Percentiles rank a stretch among this genome's conserved stretches.
These are phyloP conservation scores for Lutjanus erythropterus DNA, from an alignment of 2,113 vertebrate genomes.

Conservation along the genomic window DNA sequence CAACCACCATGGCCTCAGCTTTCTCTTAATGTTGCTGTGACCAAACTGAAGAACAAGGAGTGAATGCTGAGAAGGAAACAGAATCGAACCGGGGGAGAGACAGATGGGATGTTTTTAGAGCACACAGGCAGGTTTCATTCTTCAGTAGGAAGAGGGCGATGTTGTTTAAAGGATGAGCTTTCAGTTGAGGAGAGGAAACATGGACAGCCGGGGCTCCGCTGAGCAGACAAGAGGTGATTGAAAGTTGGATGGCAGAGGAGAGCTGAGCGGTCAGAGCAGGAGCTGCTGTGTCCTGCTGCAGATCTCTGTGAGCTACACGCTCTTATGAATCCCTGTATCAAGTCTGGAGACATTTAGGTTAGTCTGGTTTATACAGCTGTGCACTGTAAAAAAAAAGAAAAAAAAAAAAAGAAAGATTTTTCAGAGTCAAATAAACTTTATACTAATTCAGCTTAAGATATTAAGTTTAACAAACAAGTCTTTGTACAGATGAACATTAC, in stretches of 20 bases:
- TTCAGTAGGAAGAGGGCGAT: conserved; percentile 25
- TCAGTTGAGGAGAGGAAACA: background rate
- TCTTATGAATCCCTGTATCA: background rate
- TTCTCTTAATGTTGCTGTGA: background rate
- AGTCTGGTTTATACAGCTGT: too few species aligned
- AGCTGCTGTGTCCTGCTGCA: background rate
- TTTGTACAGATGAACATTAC: too few species aligned
- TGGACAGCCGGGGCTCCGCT: background rate
- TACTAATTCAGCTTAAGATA: too few species aligned
- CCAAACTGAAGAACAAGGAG: background rate
- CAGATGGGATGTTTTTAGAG: background rate
- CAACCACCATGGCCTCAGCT: background rate
- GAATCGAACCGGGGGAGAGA: background rate
- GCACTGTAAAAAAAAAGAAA: too few species aligned
- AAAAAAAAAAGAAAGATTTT: too few species aligned
- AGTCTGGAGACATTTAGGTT: too few species aligned
- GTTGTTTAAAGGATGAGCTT: conserved; percentile 21
- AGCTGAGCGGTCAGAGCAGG: background rate
- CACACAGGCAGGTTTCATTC: background rate
- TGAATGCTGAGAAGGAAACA: background rate
- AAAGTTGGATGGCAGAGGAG: background rate
- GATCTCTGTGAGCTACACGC: background rate
- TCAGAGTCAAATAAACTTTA: too few species aligned
- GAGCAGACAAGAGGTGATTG: conserved; percentile 4
- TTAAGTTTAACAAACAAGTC: too few species aligned